These are phyloP conservation scores for Aspiorhynchus laticeps DNA, from an alignment of 2,113 vertebrate genomes.

Conservation along the genomic window DNA sequence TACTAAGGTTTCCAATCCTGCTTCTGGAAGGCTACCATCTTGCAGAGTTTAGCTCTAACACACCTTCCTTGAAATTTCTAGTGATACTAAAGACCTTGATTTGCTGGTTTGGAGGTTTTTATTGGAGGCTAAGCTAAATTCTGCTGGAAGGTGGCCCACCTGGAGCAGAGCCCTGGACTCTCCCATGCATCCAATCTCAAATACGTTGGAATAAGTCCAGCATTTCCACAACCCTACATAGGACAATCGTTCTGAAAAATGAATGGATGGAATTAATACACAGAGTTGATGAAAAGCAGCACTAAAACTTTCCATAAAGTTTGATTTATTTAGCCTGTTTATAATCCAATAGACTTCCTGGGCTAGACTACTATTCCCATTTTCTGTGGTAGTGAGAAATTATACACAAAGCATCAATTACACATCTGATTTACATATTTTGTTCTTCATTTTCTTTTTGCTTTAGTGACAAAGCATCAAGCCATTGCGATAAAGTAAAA, in stretches of 20 bases:
- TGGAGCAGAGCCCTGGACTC: no score
- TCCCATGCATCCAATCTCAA: no score
- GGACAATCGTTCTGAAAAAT: no score
- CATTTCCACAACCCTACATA: no score
- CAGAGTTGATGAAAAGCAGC: no score
- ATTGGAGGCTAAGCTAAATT: no score
- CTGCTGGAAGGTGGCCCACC: no score
- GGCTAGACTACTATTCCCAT: neutral
- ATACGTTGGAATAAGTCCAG: no score
- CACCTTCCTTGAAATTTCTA: neutral
- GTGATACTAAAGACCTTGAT: no score
- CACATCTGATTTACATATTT: neutral
- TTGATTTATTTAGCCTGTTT: neutral
- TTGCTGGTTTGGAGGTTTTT: no score
- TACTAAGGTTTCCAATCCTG: neutral
- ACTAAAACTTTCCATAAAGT: neutral
- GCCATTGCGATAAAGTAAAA: neutral
- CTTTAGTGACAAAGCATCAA: neutral
- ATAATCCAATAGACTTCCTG: neutral
- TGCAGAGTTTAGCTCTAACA: neutral
- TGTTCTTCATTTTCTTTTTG: neutral
- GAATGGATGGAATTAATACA: no score
- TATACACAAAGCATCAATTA: neutral
- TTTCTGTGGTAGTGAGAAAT: neutral
- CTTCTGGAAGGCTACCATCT: neutral